Conservation (phyloP, 2,888 invertebrate species). For the Andrena camellia region DNA sequence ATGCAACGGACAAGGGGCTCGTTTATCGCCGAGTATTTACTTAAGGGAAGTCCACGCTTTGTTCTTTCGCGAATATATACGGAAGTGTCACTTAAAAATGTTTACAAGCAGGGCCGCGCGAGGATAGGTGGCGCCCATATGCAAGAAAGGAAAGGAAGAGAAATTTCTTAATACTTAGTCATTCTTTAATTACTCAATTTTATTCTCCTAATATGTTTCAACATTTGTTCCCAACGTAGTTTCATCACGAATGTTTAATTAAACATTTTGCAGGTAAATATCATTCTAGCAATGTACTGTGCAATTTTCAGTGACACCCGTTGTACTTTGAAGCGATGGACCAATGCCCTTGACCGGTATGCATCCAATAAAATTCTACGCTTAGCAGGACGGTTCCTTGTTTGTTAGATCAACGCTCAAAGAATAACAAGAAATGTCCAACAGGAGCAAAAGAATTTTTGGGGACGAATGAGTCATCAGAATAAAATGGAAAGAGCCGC, state of each 20-base stretch:
- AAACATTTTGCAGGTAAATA: background rate
- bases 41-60: constrained; percentile 18
- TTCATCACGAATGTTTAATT: background rate
- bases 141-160: background rate
- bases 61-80: constrained; percentile 11
- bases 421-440: background rate
- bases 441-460: background rate
- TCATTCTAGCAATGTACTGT: background rate
- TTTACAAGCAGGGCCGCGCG: too few relatives aligned
- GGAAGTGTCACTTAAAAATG: background rate
- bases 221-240: background rate
- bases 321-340: constrained; percentile 10
- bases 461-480: background rate
- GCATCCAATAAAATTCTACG: background rate
- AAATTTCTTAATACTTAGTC: background rate
- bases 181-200: background rate
- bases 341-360: constrained; percentile 1
- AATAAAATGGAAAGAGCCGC: constrained; percentile 1
- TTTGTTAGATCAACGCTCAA: constrained; percentile 29
- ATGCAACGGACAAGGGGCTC: background rate
- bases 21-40: background rate
- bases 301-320: background rate
- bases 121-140: too few relatives aligned
- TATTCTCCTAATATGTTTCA: background rate
- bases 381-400: constrained; percentile 15